Conservation (phyloP, 2,888 invertebrate species). For the Baronia brevicornis region DNA sequence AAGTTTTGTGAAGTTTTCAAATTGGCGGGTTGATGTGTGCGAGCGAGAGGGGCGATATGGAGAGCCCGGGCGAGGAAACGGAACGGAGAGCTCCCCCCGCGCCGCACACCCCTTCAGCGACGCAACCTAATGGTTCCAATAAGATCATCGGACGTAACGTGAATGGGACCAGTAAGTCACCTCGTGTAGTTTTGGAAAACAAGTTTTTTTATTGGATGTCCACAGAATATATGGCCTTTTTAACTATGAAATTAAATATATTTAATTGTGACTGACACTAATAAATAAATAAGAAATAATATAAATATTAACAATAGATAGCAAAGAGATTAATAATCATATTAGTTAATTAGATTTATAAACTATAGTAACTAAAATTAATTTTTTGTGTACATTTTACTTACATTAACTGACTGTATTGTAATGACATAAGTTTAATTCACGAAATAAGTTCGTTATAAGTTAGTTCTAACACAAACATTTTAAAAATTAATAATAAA, state of each 20-base stretch:
- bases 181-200: constrained; percentile 26
- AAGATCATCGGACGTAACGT: constrained; percentile 79
- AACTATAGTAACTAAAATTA: no score
- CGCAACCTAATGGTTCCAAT: constrained; percentile 72
- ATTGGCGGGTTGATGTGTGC: constrained; percentile 69
- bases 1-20: constrained; percentile 54
- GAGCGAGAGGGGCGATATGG: constrained; percentile 65
- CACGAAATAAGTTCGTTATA: no score
- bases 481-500: no score
- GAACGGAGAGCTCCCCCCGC: constrained; percentile 59
- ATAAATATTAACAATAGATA: no score
- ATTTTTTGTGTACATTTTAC: no score
- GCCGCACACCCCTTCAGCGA: constrained; percentile 60
- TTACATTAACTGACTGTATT: no score
- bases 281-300: no score
- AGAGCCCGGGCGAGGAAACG: constrained; percentile 68
- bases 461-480: no score
- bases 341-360: no score
- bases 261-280: no score
- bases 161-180: constrained; percentile 79
- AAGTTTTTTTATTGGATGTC: constrained; percentile 15
- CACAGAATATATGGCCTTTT: constrained; percentile 1
- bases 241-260: constrained; percentile 4
- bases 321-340: no score
- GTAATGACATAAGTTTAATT: no score